Evolutionary conservation across 2,888 invertebrate species (phyloP).

Genomic region (Geotrupes spiniger): DNA sequence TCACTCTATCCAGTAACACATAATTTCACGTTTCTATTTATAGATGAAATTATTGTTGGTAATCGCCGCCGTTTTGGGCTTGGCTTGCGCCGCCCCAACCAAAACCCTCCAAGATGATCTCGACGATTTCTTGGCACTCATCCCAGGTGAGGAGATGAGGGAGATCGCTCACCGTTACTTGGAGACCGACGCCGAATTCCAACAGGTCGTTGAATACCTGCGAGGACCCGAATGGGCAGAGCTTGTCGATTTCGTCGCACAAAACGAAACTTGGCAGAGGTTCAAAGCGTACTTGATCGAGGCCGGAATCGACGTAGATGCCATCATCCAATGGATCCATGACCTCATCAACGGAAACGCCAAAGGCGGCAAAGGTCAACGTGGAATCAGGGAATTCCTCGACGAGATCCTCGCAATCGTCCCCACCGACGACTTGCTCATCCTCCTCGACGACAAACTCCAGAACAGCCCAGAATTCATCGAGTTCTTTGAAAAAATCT

Average conservation of each 20-base stretch:
- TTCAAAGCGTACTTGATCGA: slow-evolving; percentile 27
- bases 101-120: slow-evolving; percentile 25
- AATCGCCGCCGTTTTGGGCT: slow-evolving; percentile 21
- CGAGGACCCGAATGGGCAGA: slow-evolving; percentile 33
- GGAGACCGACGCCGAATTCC: slow-evolving; percentile 31
- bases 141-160: slow-evolving; percentile 32
- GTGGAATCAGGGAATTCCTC: slow-evolving; percentile 21
- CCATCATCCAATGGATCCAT: slow-evolving; percentile 23
- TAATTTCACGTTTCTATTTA: too few relatives aligned
- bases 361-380: not conserved
- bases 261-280: slow-evolving; percentile 24
- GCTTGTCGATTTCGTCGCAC: slow-evolving; percentile 24
- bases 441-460: slow-evolving; percentile 18
- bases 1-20: too few relatives aligned
- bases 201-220: slow-evolving; percentile 30
- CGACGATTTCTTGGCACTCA: slow-evolving; percentile 28
- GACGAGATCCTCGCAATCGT: slow-evolving; percentile 23
- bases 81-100: slow-evolving; percentile 22
- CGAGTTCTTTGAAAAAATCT: slow-evolving; percentile 23
- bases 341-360: slow-evolving; percentile 24
- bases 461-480: slow-evolving; percentile 25
- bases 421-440: slow-evolving; percentile 15
- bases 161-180: slow-evolving; percentile 29
- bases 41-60: slow-evolving; percentile 28
- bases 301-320: slow-evolving; percentile 29